phyloP scores from a whole-genome alignment of 2,113 vertebrate genomes.

The Callipepla californica region DNA sequence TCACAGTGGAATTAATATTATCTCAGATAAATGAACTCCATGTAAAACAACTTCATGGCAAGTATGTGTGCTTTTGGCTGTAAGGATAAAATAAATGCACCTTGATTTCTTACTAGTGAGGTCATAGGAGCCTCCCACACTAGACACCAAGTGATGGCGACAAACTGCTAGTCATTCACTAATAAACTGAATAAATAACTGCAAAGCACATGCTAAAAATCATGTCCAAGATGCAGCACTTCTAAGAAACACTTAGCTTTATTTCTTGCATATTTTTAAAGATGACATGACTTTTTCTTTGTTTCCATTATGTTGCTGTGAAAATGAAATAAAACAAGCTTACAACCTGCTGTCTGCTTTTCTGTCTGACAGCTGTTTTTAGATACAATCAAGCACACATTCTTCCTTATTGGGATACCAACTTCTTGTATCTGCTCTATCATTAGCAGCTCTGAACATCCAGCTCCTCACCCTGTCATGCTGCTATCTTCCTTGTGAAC shows the following conservation, averaged over 20 bases:
- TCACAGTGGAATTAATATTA: not conserved
- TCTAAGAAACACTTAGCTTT: constrained; percentile 12
- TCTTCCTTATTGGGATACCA: not conserved
- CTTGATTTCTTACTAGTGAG: not conserved
- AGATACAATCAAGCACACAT: constrained; percentile 29
- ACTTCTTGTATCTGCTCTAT: not conserved
- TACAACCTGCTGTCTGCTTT: not conserved
- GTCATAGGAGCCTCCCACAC: not conserved
- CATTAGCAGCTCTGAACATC: not conserved
- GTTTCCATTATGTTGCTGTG: not conserved
- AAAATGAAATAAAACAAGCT: constrained; percentile 31
- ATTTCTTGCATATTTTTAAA: not conserved
- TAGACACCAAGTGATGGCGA: not conserved
- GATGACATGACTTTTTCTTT: constrained; percentile 17
- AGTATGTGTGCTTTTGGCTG: not conserved
- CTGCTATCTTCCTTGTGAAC: not conserved
- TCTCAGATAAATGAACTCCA: not conserved
- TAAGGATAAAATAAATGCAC: not conserved
- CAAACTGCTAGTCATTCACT: not conserved
- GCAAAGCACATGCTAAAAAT: not conserved
- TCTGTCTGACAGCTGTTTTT: constrained; percentile 8
- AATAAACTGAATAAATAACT: not conserved
- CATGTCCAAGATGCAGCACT: not conserved
- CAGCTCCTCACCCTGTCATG: not conserved
- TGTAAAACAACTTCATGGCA: not conserved